phyloP scores from a whole-genome alignment of 2,888 invertebrate genomes.

The Watsonalla cultraria region DNA sequence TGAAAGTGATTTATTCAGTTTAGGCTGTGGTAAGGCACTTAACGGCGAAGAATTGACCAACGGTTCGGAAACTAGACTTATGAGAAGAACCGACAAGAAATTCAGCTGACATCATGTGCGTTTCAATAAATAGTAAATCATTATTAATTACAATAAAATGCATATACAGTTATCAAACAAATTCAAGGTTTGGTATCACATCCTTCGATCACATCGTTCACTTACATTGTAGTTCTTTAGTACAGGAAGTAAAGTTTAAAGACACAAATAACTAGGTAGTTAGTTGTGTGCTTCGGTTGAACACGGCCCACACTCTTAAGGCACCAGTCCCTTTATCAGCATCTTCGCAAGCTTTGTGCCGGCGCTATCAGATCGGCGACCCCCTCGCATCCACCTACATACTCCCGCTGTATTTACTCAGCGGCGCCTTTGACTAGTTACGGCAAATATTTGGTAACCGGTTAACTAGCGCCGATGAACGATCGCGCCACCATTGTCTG shows the following conservation, averaged over 20 bases:
- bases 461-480: constrained; percentile 70
- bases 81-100: too few species aligned
- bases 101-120: too few species aligned
- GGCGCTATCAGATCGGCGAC: constrained; percentile 61
- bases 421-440: constrained; percentile 68
- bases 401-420: constrained; percentile 58
- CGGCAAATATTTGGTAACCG: constrained; percentile 70
- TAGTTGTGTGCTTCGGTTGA: constrained; percentile 38
- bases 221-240: too few species aligned
- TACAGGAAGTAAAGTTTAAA: too few species aligned
- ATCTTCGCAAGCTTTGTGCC: constrained; percentile 58
- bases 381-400: constrained; percentile 31
- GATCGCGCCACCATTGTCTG: constrained; percentile 66
- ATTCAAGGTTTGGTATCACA: too few species aligned
- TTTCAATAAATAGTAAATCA: too few species aligned
- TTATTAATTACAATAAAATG: constrained; percentile 7
- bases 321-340: constrained; percentile 44
- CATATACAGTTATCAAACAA: too few species aligned
- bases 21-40: too few species aligned
- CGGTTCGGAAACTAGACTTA: too few species aligned
- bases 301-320: constrained; percentile 20
- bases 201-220: too few species aligned
- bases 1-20: constrained; percentile 9
- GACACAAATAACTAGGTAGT: constrained; percentile 27
- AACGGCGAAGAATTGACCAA: too few species aligned